phyloP scores from a whole-genome alignment of 2,113 vertebrate species.

The Syngnathus typhle region DNA sequence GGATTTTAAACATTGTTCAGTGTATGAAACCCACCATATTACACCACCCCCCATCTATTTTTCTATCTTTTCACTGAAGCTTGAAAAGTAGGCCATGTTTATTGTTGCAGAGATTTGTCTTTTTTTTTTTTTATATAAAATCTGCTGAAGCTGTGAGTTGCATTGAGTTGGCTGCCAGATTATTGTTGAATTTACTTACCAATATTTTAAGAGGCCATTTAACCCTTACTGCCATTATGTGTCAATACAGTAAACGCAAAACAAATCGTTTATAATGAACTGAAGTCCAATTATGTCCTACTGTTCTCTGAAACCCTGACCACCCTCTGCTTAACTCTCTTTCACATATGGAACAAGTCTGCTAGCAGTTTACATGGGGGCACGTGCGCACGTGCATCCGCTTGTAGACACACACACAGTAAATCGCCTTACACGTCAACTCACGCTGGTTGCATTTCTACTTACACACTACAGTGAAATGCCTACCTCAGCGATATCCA shows the following conservation, averaged over 20 bases:
- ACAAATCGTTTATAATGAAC: slow-evolving; percentile 3
- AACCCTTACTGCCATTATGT: slow-evolving; percentile 17
- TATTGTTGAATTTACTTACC: slow-evolving; percentile 17
- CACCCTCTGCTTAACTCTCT: slow-evolving; percentile 54
- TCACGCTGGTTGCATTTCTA: slow-evolving; percentile 50
- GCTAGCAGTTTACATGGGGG: slow-evolving; percentile 31
- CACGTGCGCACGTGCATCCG: slow-evolving; percentile 9
- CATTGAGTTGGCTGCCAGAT: slow-evolving; percentile 17
- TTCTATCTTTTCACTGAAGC: slow-evolving; percentile 1
- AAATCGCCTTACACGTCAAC: slow-evolving; percentile 50
- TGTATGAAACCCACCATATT: slow-evolving; percentile 33
- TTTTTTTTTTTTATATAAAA: not conserved
- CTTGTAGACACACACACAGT: slow-evolving; percentile 20
- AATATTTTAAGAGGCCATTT: slow-evolving; percentile 9
- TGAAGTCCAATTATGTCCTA: slow-evolving; percentile 8
- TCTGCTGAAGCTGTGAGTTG: not conserved
- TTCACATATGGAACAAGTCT: slow-evolving; percentile 61
- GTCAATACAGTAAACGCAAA: slow-evolving; percentile 14
- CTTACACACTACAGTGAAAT: slow-evolving; percentile 20
- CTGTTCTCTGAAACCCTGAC: slow-evolving; percentile 17
- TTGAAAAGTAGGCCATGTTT: slow-evolving; percentile 27
- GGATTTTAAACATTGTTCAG: slow-evolving; percentile 20
- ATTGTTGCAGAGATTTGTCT: not conserved
- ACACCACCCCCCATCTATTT: not conserved
- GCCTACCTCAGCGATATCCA: slow-evolving; percentile 46